phyloP scores from a whole-genome alignment of 2,888 invertebrate species.

The Drosophila buzzatii region DNA sequence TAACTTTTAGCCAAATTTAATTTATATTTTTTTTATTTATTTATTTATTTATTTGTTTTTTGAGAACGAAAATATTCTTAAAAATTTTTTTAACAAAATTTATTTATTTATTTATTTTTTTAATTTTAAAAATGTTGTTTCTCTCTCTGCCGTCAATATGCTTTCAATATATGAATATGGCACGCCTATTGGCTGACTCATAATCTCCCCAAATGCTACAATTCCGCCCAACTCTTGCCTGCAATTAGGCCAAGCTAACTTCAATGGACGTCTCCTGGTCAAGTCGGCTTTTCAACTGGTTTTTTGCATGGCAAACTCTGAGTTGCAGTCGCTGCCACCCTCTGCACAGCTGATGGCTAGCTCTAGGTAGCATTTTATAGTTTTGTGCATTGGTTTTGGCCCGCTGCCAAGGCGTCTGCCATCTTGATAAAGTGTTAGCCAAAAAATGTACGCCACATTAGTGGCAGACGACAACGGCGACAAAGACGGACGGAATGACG shows the following conservation, averaged over 20 bases:
- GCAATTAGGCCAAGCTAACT: slow-evolving; percentile 54
- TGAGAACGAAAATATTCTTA: too few species aligned
- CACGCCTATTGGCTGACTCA: slow-evolving; percentile 50
- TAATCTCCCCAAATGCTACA: neutral
- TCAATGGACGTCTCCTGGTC: slow-evolving; percentile 18
- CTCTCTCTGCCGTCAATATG: too few species aligned
- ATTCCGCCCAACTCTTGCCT: neutral
- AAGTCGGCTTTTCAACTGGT: slow-evolving; percentile 33
- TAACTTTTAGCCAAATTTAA: too few species aligned
- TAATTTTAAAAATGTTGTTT: too few species aligned
- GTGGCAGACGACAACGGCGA: slow-evolving; percentile 62
- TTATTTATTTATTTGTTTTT: too few species aligned
- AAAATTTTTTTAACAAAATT: too few species aligned
- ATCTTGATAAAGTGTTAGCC: slow-evolving; percentile 81
- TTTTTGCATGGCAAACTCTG: slow-evolving; percentile 18
- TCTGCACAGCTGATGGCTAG: slow-evolving; percentile 41
- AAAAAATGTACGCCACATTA: slow-evolving; percentile 81
- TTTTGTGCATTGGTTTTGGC: slow-evolving; percentile 78
- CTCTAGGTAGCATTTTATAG: slow-evolving; percentile 61
- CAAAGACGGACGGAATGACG: slow-evolving; percentile 5
- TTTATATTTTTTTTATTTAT: too few species aligned
- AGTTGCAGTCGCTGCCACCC: neutral
- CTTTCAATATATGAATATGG: neutral
- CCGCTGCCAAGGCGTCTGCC: slow-evolving; percentile 78
- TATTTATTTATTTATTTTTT: too few species aligned